phyloP scores from a whole-genome alignment of 2,797 vertebrate species.

The Gallinago nigripennis region DNA sequence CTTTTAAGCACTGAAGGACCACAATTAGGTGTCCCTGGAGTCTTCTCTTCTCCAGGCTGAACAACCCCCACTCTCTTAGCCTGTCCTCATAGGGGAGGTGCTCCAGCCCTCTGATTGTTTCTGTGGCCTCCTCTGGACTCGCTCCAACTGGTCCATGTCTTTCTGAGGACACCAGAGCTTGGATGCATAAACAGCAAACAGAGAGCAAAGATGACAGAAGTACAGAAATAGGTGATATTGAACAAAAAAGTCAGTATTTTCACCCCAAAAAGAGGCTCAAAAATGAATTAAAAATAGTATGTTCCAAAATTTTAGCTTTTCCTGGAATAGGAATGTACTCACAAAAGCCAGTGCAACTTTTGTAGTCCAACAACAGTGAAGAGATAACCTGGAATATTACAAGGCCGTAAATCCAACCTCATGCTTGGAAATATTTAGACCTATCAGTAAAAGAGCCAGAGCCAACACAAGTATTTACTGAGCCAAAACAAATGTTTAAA shows the following conservation, averaged over 20 bases:
- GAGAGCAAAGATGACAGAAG: not conserved
- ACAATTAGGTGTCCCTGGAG: not conserved
- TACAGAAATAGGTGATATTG: not conserved
- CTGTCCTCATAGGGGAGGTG: not conserved
- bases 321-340: not conserved
- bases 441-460: not conserved
- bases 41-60: not conserved
- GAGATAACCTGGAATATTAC: not conserved
- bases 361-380: not conserved
- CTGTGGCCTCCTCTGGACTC: not conserved
- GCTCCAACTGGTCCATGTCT: not conserved
- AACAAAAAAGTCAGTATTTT: not conserved
- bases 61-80: not conserved
- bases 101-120: not conserved
- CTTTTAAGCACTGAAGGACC: not conserved
- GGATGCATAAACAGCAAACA: not conserved
- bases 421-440: not conserved
- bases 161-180: not conserved
- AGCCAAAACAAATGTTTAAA: not conserved
- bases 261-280: not conserved
- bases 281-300: not conserved
- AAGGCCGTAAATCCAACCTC: not conserved
- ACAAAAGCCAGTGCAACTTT: not conserved
- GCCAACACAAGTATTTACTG: not conserved
- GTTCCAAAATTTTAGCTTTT: not conserved